These are phyloP conservation scores for Reticulitermes lucifugus DNA, from an alignment of 2,888 invertebrate genomes.

Conservation along the genomic window DNA sequence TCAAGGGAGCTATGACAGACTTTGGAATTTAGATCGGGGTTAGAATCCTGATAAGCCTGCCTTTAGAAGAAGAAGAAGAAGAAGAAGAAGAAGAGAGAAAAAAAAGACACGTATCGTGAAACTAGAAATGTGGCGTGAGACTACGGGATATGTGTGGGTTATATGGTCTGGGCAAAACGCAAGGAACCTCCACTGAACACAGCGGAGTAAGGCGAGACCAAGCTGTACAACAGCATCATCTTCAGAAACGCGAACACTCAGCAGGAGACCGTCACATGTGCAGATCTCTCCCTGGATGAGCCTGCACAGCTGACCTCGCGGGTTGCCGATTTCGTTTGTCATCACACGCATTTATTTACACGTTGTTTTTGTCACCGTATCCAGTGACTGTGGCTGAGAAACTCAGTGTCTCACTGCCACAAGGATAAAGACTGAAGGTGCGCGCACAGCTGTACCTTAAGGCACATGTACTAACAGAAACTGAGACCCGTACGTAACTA, in stretches of 20 bases:
- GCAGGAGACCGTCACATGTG: slow-evolving; percentile 2
- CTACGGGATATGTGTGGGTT: not conserved
- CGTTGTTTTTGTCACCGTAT: not conserved
- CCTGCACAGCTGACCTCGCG: not conserved
- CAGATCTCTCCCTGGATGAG: not conserved
- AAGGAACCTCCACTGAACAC: too few species aligned
- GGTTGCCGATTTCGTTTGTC: not conserved
- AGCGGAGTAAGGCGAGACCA: too few species aligned
- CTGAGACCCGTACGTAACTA: too few species aligned
- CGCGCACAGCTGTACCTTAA: too few species aligned
- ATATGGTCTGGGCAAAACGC: too few species aligned
- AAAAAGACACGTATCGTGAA: not conserved
- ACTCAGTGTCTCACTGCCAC: too few species aligned
- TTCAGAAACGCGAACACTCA: not conserved
- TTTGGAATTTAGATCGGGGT: not conserved
- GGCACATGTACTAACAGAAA: too few species aligned
- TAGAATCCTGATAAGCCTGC: not conserved
- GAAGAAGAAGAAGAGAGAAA: too few species aligned
- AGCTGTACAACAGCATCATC: not conserved
- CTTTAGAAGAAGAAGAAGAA: not conserved
- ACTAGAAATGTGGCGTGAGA: not conserved
- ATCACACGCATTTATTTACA: not conserved
- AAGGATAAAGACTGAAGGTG: too few species aligned
- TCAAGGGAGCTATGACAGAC: not conserved
- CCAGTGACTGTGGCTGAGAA: too few species aligned